phyloP scores from a whole-genome alignment of 1,140 invertebrate genomes.

The Varroa destructor region DNA sequence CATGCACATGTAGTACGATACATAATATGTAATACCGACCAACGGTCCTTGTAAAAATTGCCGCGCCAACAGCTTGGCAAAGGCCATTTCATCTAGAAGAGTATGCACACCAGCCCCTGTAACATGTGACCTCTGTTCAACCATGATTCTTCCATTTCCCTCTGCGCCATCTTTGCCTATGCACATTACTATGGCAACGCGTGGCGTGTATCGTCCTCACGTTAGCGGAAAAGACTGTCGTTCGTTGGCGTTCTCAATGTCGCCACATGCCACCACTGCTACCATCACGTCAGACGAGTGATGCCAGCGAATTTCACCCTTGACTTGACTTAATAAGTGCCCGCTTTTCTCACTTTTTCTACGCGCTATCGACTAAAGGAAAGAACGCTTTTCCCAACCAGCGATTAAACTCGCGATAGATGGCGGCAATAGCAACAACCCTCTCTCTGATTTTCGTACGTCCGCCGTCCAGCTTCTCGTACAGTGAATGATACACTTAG shows the following conservation, averaged over 20 bases:
- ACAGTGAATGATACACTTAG: not conserved
- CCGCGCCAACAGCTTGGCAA: no score
- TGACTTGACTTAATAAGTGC: constrained; percentile 26
- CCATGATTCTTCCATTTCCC: not conserved
- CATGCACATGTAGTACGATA: no score
- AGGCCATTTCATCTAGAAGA: no score
- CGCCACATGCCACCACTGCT: not conserved
- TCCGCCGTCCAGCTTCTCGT: not conserved
- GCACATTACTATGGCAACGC: not conserved
- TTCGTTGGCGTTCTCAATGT: not conserved
- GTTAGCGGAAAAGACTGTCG: not conserved
- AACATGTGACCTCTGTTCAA: no score
- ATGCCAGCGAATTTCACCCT: constrained; percentile 24
- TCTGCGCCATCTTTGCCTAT: not conserved
- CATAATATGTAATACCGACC: no score
- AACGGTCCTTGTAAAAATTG: no score
- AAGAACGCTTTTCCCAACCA: not conserved
- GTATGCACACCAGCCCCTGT: no score
- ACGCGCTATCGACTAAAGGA: not conserved
- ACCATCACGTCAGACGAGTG: not conserved
- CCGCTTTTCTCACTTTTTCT: not conserved
- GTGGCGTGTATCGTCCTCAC: not conserved
- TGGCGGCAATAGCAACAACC: not conserved
- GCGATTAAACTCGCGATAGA: not conserved
- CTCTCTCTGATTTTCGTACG: not conserved